These are phyloP conservation scores for Ylistrum balloti DNA, from an alignment of 1,140 invertebrate species.

Conservation along the genomic window DNA sequence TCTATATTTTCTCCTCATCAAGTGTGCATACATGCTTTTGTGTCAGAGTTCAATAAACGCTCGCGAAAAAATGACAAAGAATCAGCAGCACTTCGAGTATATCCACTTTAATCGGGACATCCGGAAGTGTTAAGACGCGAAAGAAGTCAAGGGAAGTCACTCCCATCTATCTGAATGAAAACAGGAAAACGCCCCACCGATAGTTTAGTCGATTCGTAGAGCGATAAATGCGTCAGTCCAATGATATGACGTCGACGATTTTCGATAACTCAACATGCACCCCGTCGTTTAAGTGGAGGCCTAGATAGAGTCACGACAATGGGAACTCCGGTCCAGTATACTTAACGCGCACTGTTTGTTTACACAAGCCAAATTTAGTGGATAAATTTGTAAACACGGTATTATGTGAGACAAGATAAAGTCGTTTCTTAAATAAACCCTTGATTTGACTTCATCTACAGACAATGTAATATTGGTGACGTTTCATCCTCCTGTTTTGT, in stretches of 20 bases:
- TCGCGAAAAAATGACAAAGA: too few species aligned
- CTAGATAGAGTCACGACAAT: not conserved
- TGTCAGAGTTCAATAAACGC: too few species aligned
- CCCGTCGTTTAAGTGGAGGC: not conserved
- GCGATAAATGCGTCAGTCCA: not conserved
- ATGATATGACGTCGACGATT: not conserved
- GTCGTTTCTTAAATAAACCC: too few species aligned
- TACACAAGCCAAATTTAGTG: not conserved
- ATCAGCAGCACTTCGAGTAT: too few species aligned
- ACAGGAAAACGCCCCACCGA: not conserved
- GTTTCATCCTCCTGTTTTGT: too few species aligned
- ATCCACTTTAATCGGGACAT: too few species aligned
- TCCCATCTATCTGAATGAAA: not conserved
- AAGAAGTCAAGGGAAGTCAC: not conserved
- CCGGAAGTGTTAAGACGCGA: not conserved
- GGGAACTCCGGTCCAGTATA: not conserved
- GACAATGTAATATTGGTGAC: too few species aligned
- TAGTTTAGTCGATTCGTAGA: not conserved
- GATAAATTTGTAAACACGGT: not conserved
- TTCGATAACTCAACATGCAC: not conserved
- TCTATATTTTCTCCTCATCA: too few species aligned
- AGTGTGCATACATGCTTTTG: too few species aligned
- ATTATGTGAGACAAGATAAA: too few species aligned
- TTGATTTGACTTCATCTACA: too few species aligned
- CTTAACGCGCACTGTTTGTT: not conserved